Conservation (phyloP, 2,113 vertebrate genomes). For the Pardalotus punctatus region DNA sequence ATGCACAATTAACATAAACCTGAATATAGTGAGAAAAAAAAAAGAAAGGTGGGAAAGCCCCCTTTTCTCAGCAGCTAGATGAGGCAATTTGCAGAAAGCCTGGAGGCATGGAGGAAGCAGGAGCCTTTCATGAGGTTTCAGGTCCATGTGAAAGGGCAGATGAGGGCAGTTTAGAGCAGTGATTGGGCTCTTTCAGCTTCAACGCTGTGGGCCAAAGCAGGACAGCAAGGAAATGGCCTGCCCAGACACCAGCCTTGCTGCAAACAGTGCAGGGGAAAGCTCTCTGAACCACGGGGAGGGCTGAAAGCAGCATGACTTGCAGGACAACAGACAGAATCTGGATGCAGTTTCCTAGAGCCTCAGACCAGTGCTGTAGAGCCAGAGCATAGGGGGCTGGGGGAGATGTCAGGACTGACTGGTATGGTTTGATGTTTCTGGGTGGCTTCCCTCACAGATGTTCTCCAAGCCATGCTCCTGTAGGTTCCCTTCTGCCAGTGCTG, state of each 20-base stretch:
- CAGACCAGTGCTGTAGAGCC: not conserved
- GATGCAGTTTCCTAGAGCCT: not conserved
- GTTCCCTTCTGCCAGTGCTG: not conserved
- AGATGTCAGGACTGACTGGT: not conserved
- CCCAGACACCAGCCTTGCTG: not conserved
- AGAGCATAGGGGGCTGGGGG: accelerated
- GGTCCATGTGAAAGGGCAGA: not conserved
- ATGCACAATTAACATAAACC: not conserved
- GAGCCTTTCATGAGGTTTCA: not conserved
- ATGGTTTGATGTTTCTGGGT: not conserved
- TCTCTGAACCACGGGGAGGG: not conserved
- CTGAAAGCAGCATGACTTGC: not conserved
- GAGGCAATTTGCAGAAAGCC: conserved; percentile 22
- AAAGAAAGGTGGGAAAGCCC: conserved; percentile 57
- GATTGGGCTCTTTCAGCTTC: not conserved
- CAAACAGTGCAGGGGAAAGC: accelerated
- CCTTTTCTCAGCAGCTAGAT: conserved; percentile 24
- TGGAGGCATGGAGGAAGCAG: not conserved
- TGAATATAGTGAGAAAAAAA: not conserved
- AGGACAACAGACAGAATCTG: not conserved
- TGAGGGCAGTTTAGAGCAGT: not conserved
- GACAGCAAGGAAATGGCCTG: not conserved
- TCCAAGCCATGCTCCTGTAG: not conserved
- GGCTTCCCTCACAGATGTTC: not conserved
- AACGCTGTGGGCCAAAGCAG: not conserved